A percentile compares a stretch with the other conserved stretches of the same genome.
Conservation (phyloP, 1,140 invertebrate genomes). For the Ceratosolen fusciceps region DNA sequence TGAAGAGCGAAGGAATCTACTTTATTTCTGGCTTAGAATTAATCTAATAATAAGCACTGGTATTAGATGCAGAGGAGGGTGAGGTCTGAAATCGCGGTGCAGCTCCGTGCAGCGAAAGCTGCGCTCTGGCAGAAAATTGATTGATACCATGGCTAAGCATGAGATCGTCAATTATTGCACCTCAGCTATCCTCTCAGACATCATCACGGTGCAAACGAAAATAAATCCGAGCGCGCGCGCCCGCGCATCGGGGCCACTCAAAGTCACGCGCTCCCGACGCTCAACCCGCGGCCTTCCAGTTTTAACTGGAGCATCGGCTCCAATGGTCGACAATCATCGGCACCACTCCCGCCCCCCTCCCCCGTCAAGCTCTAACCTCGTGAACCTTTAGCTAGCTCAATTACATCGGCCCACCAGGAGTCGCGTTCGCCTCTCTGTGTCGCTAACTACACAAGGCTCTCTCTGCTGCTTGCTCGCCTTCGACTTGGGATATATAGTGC, state of each 20-base stretch:
- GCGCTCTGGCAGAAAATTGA: too few relatives aligned
- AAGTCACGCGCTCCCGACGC: not conserved
- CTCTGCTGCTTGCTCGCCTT: not conserved
- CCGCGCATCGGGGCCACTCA: not conserved
- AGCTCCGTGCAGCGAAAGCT: too few relatives aligned
- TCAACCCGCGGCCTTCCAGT: not conserved
- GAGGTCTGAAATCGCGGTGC: too few relatives aligned
- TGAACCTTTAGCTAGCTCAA: too few relatives aligned
- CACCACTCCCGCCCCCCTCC: not conserved
- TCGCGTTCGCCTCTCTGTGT: not conserved
- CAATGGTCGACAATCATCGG: not conserved
- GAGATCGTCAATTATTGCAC: not conserved
- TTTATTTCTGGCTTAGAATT: too few relatives aligned
- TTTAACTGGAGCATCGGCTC: not conserved
- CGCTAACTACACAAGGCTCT: too few relatives aligned
- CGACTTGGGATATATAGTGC: too few relatives aligned
- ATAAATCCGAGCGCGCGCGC: not conserved
- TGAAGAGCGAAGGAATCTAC: too few relatives aligned
- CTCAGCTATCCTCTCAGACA: not conserved
- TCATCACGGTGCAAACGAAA: not conserved
- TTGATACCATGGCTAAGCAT: too few relatives aligned
- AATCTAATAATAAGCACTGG: too few relatives aligned
- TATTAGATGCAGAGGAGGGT: too few relatives aligned
- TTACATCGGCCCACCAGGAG: not conserved
- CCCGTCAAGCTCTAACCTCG: not conserved